Conservation (phyloP, 2,113 vertebrate species). For the Ovis aries region ARS-UI_Ramb_v3.0 NC_056054.1:264353001-264353500, state of each 20-base stretch:
- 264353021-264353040: not conserved
- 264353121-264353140: not conserved
- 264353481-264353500: not conserved
- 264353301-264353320: not conserved
- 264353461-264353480: not conserved
- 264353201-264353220: not conserved
- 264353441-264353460: not conserved
- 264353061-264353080: not conserved
- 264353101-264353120: not conserved
- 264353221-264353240: not conserved
- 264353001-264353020: not conserved
- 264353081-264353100: not conserved
- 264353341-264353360: not conserved
- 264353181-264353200: not conserved
- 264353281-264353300: not conserved
- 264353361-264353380: not conserved
- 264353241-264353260: not conserved
- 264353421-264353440: not conserved
- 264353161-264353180: not conserved
- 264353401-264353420: not conserved
- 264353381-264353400: not conserved
- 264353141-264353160: not conserved
- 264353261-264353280: not conserved
- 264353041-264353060: not conserved
- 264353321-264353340: not conserved